These are phyloP conservation scores for Drosophila differens DNA, from an alignment of 2,888 invertebrate species.

Conservation along the genomic window DNA sequence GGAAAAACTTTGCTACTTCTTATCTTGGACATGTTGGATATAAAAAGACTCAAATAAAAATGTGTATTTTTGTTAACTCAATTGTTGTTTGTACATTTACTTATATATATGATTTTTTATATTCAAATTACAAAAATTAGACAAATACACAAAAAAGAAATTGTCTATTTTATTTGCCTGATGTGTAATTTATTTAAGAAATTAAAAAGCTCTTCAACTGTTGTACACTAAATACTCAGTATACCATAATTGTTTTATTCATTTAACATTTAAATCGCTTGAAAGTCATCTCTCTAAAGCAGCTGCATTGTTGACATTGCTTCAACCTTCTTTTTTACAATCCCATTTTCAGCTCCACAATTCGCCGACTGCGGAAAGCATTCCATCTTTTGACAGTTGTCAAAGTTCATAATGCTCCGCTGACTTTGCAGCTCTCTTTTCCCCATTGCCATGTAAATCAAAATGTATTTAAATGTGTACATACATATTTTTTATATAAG, in stretches of 20 bases:
- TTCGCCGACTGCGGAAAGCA: conserved; percentile 20
- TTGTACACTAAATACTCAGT: background rate
- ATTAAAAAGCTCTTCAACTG: background rate
- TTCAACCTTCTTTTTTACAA: conserved; percentile 21
- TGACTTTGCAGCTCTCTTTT: background rate
- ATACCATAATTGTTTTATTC: background rate
- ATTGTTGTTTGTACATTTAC: too few species aligned
- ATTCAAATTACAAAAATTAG: background rate
- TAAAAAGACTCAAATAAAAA: background rate
- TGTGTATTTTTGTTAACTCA: too few species aligned
- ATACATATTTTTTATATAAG: conserved; percentile 16
- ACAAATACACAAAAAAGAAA: background rate
- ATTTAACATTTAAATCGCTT: background rate
- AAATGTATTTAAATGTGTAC: conserved; percentile 8
- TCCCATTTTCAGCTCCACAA: background rate
- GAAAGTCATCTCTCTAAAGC: background rate
- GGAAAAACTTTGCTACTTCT: conserved; percentile 8
- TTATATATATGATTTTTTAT: too few species aligned
- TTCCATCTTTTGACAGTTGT: conserved; percentile 48
- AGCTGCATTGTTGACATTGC: conserved; percentile 3
- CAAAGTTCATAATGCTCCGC: conserved; percentile 46
- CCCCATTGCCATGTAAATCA: conserved; percentile 53
- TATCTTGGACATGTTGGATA: background rate
- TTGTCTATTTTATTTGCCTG: background rate
- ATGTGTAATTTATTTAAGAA: background rate